Conservation (phyloP, 2,888 invertebrate genomes). For the Epirrhoe alternata region DNA sequence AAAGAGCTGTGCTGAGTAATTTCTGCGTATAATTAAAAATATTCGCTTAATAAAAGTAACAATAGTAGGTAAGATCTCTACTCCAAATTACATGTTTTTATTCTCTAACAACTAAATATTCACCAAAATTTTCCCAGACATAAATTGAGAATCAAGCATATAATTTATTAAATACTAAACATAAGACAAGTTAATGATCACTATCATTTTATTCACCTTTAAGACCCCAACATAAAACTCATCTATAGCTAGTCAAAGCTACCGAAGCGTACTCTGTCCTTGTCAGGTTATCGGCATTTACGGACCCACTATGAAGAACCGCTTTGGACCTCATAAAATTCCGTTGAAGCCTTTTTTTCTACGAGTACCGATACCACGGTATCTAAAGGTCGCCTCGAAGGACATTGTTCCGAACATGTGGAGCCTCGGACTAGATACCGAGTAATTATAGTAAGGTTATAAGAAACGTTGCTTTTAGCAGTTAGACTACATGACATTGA, state of each 20-base stretch:
- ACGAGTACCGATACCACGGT: slow-evolving; percentile 78
- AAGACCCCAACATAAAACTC: slow-evolving; percentile 8
- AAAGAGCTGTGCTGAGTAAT: too few relatives aligned
- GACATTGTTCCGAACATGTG: slow-evolving; percentile 70
- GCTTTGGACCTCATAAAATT: slow-evolving; percentile 78
- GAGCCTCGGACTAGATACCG: slow-evolving; percentile 34
- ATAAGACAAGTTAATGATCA: neutral
- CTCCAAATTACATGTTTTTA: neutral
- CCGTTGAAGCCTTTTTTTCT: slow-evolving; percentile 80
- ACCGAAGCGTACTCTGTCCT: slow-evolving; percentile 72
- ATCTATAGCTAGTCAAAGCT: slow-evolving; percentile 54
- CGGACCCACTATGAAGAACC: slow-evolving; percentile 79
- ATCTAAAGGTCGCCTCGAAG: slow-evolving; percentile 77
- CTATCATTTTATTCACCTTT: neutral
- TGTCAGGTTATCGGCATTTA: slow-evolving; percentile 84
- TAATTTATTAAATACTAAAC: neutral
- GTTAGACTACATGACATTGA: slow-evolving; percentile 37
- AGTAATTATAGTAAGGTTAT: slow-evolving; percentile 22
- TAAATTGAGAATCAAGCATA: too few relatives aligned
- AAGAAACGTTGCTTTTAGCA: neutral
- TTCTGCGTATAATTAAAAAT: too few relatives aligned
- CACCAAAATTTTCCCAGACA: neutral
- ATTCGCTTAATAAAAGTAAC: too few relatives aligned
- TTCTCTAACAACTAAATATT: neutral
- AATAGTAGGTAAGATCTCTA: neutral